Conservation (phyloP, 1,140 invertebrate species). For the Zaprionus kolodkinae region DNA sequence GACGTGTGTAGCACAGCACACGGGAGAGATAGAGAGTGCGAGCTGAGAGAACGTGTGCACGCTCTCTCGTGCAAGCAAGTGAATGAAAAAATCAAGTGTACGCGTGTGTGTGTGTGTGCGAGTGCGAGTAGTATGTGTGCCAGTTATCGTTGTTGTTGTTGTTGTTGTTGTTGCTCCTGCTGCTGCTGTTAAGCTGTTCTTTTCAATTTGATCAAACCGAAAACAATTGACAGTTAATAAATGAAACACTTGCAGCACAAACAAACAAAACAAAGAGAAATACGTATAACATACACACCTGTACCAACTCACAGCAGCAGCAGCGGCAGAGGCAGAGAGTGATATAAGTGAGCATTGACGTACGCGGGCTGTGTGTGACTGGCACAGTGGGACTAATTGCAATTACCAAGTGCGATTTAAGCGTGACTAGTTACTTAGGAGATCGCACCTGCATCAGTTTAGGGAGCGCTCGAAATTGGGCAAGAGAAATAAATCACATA, state of each 20-base stretch:
- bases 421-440: not conserved
- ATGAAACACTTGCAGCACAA: constrained; percentile 46
- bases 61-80: not conserved
- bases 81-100: constrained; percentile 10
- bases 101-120: constrained; percentile 25
- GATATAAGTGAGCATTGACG: constrained; percentile 38
- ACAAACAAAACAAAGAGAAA: constrained; percentile 1
- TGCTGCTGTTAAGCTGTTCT: constrained; percentile 54
- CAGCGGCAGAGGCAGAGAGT: not conserved
- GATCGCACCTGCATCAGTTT: constrained; percentile 25
- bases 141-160: constrained; percentile 41
- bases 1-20: constrained; percentile 18
- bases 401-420: constrained; percentile 5
- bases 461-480: constrained; percentile 55
- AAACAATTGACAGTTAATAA: constrained; percentile 50
- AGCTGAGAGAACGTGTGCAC: not conserved
- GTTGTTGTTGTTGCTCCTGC: constrained; percentile 25
- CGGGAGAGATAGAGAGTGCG: constrained; percentile 6
- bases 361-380: constrained; percentile 12
- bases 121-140: constrained; percentile 37
- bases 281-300: constrained; percentile 13
- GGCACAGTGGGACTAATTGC: constrained; percentile 43
- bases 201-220: constrained; percentile 51
- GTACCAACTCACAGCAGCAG: constrained; percentile 1
- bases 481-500: constrained; percentile 38